Percentiles rank a stretch among this genome's conserved stretches.
phyloP scores from a whole-genome alignment of 2,888 invertebrate species.

The Diloba caeruleocephala region DNA sequence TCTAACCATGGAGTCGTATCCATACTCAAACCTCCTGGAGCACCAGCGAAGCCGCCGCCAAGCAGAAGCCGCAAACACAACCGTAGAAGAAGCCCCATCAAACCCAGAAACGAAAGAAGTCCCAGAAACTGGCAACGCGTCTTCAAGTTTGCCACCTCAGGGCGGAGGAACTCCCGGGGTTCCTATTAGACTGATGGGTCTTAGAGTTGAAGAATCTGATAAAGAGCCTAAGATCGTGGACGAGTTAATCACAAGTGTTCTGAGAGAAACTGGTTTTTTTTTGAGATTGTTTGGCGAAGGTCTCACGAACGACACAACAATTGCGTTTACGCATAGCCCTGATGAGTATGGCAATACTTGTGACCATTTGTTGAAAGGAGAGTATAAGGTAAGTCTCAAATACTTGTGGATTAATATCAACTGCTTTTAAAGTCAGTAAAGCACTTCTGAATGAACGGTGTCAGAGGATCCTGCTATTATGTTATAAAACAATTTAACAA shows the following conservation, averaged over 20 bases:
- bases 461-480: too few species aligned
- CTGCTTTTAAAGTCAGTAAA: too few species aligned
- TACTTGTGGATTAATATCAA: too few species aligned
- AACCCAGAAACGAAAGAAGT: too few species aligned
- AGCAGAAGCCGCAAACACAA: conserved; percentile 2
- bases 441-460: too few species aligned
- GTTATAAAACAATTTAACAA: too few species aligned
- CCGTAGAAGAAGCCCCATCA: conserved; percentile 2
- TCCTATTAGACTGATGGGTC: conserved; percentile 66
- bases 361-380: conserved; percentile 67
- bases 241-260: conserved; percentile 77
- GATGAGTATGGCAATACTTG: conserved; percentile 61
- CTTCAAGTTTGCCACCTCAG: conserved; percentile 42
- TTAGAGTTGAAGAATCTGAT: conserved; percentile 76
- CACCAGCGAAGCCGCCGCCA: conserved; percentile 25
- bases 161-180: neutral
- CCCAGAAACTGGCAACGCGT: conserved; percentile 11
- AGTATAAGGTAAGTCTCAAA: conserved; percentile 73
- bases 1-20: conserved; percentile 18
- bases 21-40: conserved; percentile 5
- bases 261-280: conserved; percentile 68
- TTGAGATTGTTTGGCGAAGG: conserved; percentile 79
- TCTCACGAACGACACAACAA: conserved; percentile 67
- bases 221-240: conserved; percentile 81
- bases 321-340: conserved; percentile 76